These are phyloP conservation scores for Drosophila seguyi DNA, from an alignment of 1,140 invertebrate species.

Conservation along the genomic window DNA sequence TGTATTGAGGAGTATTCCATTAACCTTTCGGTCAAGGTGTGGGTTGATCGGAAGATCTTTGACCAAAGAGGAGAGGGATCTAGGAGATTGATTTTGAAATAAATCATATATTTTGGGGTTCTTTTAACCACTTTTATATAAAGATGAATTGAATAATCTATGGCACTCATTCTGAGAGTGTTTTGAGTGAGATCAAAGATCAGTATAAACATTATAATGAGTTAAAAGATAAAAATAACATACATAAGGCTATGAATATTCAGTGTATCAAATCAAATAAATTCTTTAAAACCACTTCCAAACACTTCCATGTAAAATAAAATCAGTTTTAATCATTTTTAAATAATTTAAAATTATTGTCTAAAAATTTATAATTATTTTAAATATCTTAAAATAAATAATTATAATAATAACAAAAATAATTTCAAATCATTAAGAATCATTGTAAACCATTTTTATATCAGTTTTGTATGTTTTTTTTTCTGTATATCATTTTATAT, in stretches of 20 bases:
- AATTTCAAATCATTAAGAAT: background rate
- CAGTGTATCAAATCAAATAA: background rate
- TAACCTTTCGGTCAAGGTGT: constrained; percentile 20
- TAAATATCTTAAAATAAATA: background rate
- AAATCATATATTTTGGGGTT: background rate
- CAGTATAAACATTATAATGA: background rate
- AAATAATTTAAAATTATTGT: background rate
- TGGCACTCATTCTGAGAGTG: background rate
- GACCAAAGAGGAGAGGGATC: background rate
- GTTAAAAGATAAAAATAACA: background rate
- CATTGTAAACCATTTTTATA: no score
- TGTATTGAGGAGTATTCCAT: constrained; percentile 2
- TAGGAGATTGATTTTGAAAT: background rate
- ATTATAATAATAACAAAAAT: background rate
- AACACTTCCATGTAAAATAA: no score
- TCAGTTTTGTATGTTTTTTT: no score
- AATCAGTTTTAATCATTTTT: no score
- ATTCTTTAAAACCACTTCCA: background rate
- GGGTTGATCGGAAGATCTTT: constrained; percentile 12
- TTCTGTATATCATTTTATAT: no score
- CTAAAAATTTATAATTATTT: background rate
- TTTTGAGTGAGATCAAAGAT: background rate
- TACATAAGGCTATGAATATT: background rate
- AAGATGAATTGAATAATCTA: background rate
- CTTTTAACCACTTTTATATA: background rate